These are phyloP conservation scores for Rhadina sibilatrix DNA, from an alignment of 2,113 vertebrate species.

Conservation along the genomic window DNA sequence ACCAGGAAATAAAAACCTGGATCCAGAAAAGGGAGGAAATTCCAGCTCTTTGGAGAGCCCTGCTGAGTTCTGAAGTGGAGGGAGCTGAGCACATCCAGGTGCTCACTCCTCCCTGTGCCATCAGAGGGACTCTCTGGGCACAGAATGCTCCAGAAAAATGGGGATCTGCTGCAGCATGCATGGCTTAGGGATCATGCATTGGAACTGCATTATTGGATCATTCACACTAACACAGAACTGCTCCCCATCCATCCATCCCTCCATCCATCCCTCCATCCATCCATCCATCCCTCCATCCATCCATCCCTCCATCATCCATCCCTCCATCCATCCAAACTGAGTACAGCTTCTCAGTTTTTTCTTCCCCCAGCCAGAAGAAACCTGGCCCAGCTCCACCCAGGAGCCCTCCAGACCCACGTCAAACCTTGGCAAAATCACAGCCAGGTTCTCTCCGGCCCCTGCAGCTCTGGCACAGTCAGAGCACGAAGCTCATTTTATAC, in stretches of 20 bases:
- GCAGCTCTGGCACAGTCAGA: background rate
- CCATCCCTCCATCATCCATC: background rate
- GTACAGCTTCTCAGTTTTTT: background rate
- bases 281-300: background rate
- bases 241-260: background rate
- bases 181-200: background rate
- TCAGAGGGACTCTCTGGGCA: background rate
- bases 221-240: background rate
- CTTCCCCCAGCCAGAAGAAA: background rate
- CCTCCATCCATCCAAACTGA: background rate
- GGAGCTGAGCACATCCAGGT: background rate
- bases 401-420: background rate
- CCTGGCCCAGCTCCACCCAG: background rate
- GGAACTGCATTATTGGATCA: background rate
- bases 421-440: background rate
- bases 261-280: background rate
- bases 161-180: background rate
- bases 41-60: background rate
- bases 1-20: background rate
- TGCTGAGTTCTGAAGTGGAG: background rate
- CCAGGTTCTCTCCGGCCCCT: background rate
- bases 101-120: background rate
- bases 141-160: background rate
- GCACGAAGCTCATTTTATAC: fast-evolving
- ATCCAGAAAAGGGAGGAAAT: background rate